Evolutionary conservation across 2,888 invertebrate species (phyloP), one percentile per base, ranked within the genome.

Genomic region (Calameuta idolon): DNA sequence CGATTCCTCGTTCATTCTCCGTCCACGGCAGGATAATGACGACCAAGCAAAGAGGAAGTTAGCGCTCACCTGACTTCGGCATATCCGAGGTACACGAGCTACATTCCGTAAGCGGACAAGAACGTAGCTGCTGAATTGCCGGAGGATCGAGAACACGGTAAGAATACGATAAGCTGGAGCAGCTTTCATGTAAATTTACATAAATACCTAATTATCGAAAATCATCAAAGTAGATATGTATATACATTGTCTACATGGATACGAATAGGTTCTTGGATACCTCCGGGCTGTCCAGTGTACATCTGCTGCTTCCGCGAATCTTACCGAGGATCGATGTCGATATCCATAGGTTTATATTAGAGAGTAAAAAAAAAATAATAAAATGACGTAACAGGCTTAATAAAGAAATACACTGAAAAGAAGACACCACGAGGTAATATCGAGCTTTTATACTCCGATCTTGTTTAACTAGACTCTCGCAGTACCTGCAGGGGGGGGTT

Each of bases 151-250:
- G 55, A 23, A 15, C 9, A 23, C 23, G 55, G 23, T 55, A 55
- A 55, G 23, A 55, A 23, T 55, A 55, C 9, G 55, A 55, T 55
- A 55, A 55, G 55, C 23, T 23, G 33, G 11, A 34, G 31, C 71
- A 34, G 71, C 33, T 69, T 69, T 69, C 69, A 71, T 55, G 78
- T 55, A 76, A 83, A 85, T 85, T 81, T 76, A 79, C 82, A 83
- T 84, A 84, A 85, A 82, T 83, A 83, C 81, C 82, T 80, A 85
- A 85, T 85, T 85, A 55, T 55, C 23, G 23, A 55, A 55, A 55
- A 55, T 55, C 23, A 55, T 55, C 55, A 23, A 23, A 55, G 55
- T 23, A 23, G 55, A 55, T 23, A 55, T 0, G 9, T 55, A 0
- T 55, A 55, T 55, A 55, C 55, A 9, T 55, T 23, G 9, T 55